Percentiles rank a stretch among this genome's conserved stretches.
These are phyloP conservation scores for Hassar affinis DNA, from an alignment of 2,113 vertebrate species.

Conservation along the genomic window DNA sequence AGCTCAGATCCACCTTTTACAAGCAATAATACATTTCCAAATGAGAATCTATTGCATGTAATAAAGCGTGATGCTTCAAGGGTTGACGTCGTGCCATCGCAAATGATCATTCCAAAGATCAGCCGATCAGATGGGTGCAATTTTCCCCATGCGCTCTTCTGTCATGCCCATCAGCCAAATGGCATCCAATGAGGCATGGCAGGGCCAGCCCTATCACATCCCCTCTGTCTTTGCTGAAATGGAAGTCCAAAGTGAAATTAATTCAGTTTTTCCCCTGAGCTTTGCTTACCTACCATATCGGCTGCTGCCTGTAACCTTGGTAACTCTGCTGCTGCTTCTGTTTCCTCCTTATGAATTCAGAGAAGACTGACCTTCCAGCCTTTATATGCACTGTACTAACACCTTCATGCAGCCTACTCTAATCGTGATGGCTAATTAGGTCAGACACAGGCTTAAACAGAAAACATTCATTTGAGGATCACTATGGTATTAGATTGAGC, in stretches of 20 bases:
- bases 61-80: slow-evolving; percentile 18
- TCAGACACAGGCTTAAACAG: background rate
- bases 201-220: slow-evolving; percentile 23
- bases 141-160: slow-evolving; percentile 8
- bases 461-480: background rate
- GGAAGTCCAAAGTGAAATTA: slow-evolving; percentile 48
- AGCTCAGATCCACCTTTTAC: background rate
- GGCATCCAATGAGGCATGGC: slow-evolving; percentile 26
- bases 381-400: slow-evolving; percentile 38
- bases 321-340: slow-evolving; percentile 48
- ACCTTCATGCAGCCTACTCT: background rate
- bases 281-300: slow-evolving; percentile 45
- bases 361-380: slow-evolving; percentile 55
- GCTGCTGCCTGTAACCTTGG: slow-evolving; percentile 61
- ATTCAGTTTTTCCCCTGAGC: slow-evolving; percentile 43
- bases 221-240: slow-evolving; percentile 38
- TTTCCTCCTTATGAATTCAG: slow-evolving; percentile 25
- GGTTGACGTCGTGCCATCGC: background rate
- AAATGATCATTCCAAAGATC: slow-evolving; percentile 20
- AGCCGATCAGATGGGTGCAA: slow-evolving; percentile 21
- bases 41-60: slow-evolving; percentile 28
- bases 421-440: background rate
- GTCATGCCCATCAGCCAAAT: slow-evolving; percentile 39
- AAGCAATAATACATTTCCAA: slow-evolving; percentile 8
- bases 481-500: background rate